A percentile compares a stretch with the other conserved stretches of the same genome.
Conservation (phyloP, 2,888 invertebrate genomes). For the Chaetogeoica ovagalla region DNA sequence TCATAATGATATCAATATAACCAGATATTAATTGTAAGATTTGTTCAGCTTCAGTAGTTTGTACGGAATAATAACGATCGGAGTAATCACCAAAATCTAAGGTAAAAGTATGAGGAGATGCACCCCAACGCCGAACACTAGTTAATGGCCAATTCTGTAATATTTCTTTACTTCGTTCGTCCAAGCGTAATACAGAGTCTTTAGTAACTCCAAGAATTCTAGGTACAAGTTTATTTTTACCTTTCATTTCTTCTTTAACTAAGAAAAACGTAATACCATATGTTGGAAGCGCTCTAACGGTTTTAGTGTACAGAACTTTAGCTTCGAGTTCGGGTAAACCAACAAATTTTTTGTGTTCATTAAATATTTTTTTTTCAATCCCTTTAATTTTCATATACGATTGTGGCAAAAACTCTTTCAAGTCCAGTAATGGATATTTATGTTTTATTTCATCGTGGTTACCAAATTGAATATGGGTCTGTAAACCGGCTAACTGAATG, state of each 20-base stretch:
- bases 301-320: constrained; percentile 96
- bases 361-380: constrained; percentile 94
- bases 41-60: constrained; percentile 97
- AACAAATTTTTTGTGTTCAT: constrained; percentile 82
- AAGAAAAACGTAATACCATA: constrained; percentile 99
- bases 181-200: constrained; percentile 95
- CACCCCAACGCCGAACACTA: constrained; percentile 96
- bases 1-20: constrained; percentile 98
- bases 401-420: constrained; percentile 94
- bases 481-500: constrained; percentile 94
- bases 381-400: constrained; percentile 93
- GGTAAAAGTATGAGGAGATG: constrained; percentile 97
- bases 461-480: constrained; percentile 98
- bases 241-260: constrained; percentile 98
- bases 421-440: constrained; percentile 93
- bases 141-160: constrained; percentile 97
- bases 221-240: constrained; percentile 97
- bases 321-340: constrained; percentile 88
- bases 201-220: constrained; percentile 96
- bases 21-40: constrained; percentile 97
- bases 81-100: constrained; percentile 99
- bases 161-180: constrained; percentile 97
- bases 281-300: constrained; percentile 90
- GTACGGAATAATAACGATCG: constrained; percentile 97
- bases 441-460: constrained; percentile 91